These are phyloP conservation scores for Elegia similella DNA, from an alignment of 2,888 invertebrate genomes.

Conservation along the genomic window DNA sequence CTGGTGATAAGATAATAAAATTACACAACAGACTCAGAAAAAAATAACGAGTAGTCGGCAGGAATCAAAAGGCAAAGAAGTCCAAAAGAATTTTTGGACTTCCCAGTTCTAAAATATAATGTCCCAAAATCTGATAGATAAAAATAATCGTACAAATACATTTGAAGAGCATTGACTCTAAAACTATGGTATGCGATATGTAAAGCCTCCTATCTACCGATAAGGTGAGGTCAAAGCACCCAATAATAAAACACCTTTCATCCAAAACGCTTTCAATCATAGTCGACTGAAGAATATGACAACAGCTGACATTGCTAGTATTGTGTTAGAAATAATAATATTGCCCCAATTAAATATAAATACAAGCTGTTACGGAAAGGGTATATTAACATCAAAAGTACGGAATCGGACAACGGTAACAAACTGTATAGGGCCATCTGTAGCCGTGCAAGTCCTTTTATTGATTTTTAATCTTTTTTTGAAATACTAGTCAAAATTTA, in stretches of 20 bases:
- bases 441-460: too few relatives aligned
- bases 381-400: too few relatives aligned
- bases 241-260: slow-evolving; percentile 32
- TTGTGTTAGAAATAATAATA: slow-evolving; percentile 30
- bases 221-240: slow-evolving; percentile 35
- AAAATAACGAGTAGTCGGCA: too few relatives aligned
- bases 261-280: slow-evolving; percentile 48
- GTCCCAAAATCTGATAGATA: background rate
- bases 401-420: too few relatives aligned
- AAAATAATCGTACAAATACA: background rate
- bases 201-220: background rate
- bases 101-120: background rate
- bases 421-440: too few relatives aligned
- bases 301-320: slow-evolving; percentile 45
- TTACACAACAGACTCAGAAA: too few relatives aligned
- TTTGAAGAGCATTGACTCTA: slow-evolving; percentile 6
- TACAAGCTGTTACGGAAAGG: too few relatives aligned
- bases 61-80: too few relatives aligned
- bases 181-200: background rate
- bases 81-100: background rate
- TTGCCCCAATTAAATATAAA: too few relatives aligned
- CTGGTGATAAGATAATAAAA: too few relatives aligned
- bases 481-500: too few relatives aligned
- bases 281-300: slow-evolving; percentile 19
- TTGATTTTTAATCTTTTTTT: too few relatives aligned